Percentiles rank a stretch among this genome's conserved stretches.
phyloP scores from a whole-genome alignment of 2,888 invertebrate genomes.

The Tenthredo livida region DNA sequence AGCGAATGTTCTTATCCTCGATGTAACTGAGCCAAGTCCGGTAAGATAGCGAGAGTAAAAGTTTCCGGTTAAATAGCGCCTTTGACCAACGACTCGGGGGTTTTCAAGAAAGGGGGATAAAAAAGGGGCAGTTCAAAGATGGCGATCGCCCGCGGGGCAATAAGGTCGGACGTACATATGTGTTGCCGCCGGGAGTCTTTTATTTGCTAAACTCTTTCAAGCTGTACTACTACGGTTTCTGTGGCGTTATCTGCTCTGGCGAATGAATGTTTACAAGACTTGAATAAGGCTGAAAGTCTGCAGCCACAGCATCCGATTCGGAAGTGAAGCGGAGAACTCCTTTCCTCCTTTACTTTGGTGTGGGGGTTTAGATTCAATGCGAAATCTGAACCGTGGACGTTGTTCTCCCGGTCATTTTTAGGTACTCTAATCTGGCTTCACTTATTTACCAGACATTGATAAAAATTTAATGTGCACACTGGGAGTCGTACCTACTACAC shows the following conservation, averaged over 20 bases:
- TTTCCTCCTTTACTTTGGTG: background rate
- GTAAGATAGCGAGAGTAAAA: constrained; percentile 38
- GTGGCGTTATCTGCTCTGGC: constrained; percentile 19
- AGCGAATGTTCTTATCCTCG: constrained; percentile 32
- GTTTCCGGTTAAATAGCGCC: constrained; percentile 52
- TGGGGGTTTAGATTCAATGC: background rate
- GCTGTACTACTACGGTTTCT: background rate
- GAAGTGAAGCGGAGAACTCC: background rate
- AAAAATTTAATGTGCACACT: constrained; percentile 15
- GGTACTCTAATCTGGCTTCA: constrained; percentile 1
- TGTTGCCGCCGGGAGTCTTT: constrained; percentile 13
- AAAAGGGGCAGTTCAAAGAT: constrained; percentile 23
- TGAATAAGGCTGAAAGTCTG: background rate
- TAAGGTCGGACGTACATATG: constrained; percentile 20
- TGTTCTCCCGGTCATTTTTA: background rate
- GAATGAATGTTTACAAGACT: constrained; percentile 43
- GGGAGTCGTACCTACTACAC: constrained; percentile 65
- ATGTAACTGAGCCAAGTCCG: constrained; percentile 40
- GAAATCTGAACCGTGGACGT: background rate
- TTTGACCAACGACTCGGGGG: constrained; percentile 23
- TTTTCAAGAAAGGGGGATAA: background rate
- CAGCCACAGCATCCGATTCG: background rate
- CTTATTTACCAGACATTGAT: constrained; percentile 27
- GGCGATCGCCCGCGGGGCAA: constrained; percentile 18
- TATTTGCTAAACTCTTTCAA: constrained; percentile 25